These are phyloP conservation scores for Polypterus bichir DNA, from an alignment of 2,113 vertebrate genomes.

Conservation along the genomic window DNA sequence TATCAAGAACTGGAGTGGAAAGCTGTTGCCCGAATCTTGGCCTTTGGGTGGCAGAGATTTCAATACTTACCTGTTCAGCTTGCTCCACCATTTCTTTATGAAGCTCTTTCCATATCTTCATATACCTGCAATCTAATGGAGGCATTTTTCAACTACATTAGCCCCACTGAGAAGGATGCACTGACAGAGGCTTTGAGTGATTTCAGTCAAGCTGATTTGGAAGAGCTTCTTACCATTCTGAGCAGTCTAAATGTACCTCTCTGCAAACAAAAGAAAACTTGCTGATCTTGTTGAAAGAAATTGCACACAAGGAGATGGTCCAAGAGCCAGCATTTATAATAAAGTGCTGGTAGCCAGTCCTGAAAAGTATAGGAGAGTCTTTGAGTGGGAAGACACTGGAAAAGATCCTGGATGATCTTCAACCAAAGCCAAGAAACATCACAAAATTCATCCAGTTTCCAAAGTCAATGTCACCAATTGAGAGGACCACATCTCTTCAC, in stretches of 20 bases:
- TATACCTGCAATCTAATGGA: too few relatives aligned
- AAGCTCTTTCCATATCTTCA: slow-evolving; percentile 9
- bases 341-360: slow-evolving; percentile 15
- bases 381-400: slow-evolving; percentile 6
- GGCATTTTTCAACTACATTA: too few relatives aligned
- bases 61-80: slow-evolving; percentile 14
- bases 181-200: slow-evolving; percentile 14
- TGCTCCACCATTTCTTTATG: slow-evolving; percentile 15
- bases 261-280: slow-evolving; percentile 11
- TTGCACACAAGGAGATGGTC: slow-evolving; percentile 14
- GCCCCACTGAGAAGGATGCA: slow-evolving; percentile 14
- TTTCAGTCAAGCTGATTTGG: slow-evolving; percentile 11
- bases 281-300: slow-evolving; percentile 7
- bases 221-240: slow-evolving; percentile 11
- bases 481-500: slow-evolving; percentile 9
- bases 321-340: slow-evolving; percentile 14
- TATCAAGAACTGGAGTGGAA: slow-evolving; percentile 17
- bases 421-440: slow-evolving; percentile 5
- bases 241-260: slow-evolving; percentile 11
- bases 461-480: slow-evolving; percentile 5
- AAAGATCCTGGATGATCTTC: slow-evolving; percentile 1
- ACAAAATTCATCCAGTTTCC: slow-evolving; percentile 1
- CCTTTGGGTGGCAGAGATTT: slow-evolving; percentile 13
- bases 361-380: slow-evolving; percentile 8
- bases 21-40: slow-evolving; percentile 11